Base-by-base conservation (phyloP, 2,888 invertebrate genomes). In the Zygaena filipendulae region DNA sequence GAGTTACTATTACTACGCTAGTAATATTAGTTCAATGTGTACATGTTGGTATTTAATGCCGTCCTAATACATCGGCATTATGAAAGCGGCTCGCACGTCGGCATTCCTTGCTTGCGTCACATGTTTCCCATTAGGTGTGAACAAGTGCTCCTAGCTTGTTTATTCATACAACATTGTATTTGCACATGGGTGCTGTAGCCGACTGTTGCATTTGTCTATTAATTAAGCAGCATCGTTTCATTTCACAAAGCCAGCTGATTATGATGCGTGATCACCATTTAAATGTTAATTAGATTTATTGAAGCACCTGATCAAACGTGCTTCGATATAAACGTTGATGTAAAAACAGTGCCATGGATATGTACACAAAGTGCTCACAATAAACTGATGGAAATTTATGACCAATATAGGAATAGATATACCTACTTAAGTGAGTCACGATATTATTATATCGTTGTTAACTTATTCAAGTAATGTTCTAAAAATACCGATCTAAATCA, bases 261-360 rank as follows among this genome's bases (percentile, higher is more conserved):
- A 72, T 71, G 71, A 77, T 74, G 70, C 74, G 64, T 75, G 75
- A 59, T 72, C 64, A 75, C 61, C 72, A 75, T 77, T 74, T 75
- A 70, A 70, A 77, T 77, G 77, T 59, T 77, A 77, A 77, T 75
- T 74, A 72, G 58, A 68, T 71, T 70, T 69, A 66, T 60, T 53
- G 47, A 39, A 46, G 49, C 77, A 77, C 67, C 72, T 77, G 77
- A 67, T 59, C 60, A 72, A 67, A 75, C 57, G 33, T 35, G 35
- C 40, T 39, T 40, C 39, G 42, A 40, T 52, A 46, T 43, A 48
- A 48, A 48, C 39, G 49, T 45, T 50, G 40, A 45, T 35, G 45
- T 45, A 50, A 45, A 54, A 56, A 53, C 55, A 44, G 31, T 22
- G 16, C 7, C 16, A 16, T 16, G 16, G 7, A 7, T 16, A 16